Percentiles rank a stretch among this genome's conserved stretches.
Evolutionary conservation across 2,888 invertebrate species (phyloP).

Genomic region (Hyles lineata): DNA sequence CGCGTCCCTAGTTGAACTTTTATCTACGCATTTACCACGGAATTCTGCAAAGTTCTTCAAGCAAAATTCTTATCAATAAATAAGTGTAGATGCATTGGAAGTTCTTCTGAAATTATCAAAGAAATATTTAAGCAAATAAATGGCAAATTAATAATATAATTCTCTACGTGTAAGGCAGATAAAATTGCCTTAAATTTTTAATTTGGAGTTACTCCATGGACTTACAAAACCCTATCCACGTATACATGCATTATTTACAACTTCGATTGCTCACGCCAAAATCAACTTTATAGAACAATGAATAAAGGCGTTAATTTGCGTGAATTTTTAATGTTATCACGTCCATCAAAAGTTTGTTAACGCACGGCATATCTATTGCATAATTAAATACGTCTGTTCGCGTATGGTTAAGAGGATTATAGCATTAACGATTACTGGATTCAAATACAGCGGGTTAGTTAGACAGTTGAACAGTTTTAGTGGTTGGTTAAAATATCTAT

Average conservation of each 20-base stretch:
- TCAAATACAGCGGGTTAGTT: slow-evolving; percentile 14
- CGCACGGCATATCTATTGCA: slow-evolving; percentile 10
- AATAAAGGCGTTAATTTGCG: neutral
- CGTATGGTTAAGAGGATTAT: slow-evolving; percentile 33
- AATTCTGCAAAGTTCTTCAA: no score
- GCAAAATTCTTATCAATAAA: no score
- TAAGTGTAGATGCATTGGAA: no score
- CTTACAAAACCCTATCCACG: neutral
- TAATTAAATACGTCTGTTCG: slow-evolving; percentile 27
- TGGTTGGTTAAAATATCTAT: neutral
- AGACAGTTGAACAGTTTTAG: neutral
- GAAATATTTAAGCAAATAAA: no score
- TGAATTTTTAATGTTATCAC: slow-evolving; percentile 25
- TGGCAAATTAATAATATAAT: neutral
- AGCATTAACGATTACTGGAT: slow-evolving; percentile 26
- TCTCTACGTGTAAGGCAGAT: neutral
- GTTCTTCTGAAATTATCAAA: no score
- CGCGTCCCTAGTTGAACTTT: no score
- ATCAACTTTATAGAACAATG: neutral
- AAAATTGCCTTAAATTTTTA: neutral
- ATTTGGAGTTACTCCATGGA: neutral
- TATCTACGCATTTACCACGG: no score
- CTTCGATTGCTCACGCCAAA: neutral
- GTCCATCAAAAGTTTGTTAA: slow-evolving; percentile 27
- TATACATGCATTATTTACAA: slow-evolving; percentile 1